Evolutionary conservation across 2,888 invertebrate species (phyloP), one percentile per base, ranked within the genome.

Genomic region (Acleris sparsana): DNA sequence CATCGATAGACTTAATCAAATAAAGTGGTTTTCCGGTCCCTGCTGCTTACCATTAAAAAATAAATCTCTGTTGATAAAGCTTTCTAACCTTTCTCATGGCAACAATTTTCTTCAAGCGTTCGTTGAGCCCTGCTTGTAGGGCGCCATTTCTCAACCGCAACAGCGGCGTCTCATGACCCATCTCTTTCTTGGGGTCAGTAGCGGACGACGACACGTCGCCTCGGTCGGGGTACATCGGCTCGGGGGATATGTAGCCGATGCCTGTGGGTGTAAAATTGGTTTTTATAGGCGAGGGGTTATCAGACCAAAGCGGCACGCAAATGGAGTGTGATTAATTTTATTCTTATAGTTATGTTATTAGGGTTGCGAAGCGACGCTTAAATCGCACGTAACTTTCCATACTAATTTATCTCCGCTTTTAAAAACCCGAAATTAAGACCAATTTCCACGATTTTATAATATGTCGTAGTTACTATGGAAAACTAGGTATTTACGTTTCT

Each of bases 131-230:
- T 5, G 93, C 93, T 73, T 95, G 95, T 39, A 96, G 84, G 53
- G 94, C 95, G 29, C 96, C 96, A 75, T 96, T 96, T 73, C 94
- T 88, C 56, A 96, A 87, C 73, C 93, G 86, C 77, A 95, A 85
- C 43, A 95, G 79, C 1, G 93, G 93, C 48, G 91, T 92, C 33
- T 84, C 85, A 64, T 77, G 72, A 59, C 69, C 33, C 13, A 43
- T 5, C 16, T 65, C 79, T 39, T 84, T 86, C 68, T 86, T 88
- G 22, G 52, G 39, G 61, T 66, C 66, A 20, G 57, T 46, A 7
- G 56, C 73, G 0, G 86, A 84, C 62, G 89, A 89, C 7, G 90
- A 90, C 72, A 90, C 82, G 72, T 90, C 92, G n/a, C 93, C 93
- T 46, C 86, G 89, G 72, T 93, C 93, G 39, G 92, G 91, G 70